Base-by-base conservation (phyloP, 2,113 vertebrate genomes). In the Neofelis nebulosa region DNA sequence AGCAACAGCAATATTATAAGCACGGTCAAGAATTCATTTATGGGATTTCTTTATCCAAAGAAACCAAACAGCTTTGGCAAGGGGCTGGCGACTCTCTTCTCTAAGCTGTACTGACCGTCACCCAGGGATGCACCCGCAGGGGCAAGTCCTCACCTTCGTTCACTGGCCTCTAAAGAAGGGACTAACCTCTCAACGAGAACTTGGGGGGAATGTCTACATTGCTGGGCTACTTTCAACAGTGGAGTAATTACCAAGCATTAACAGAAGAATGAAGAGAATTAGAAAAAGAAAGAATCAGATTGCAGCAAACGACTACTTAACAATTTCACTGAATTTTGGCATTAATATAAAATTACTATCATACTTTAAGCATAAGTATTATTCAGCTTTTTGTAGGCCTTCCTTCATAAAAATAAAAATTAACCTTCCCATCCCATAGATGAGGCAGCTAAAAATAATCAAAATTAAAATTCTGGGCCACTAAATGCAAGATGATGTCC, bases 381-480 rank as follows among this genome's bases (percentile, higher is more conserved):
- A 65, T 65, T 33, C 33, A 65, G 69, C 71, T 29, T 38, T 63
- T 45, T 84, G n/a, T 11, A 79, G 41, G 18, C 68, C 48, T 86
- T 61, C 45, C 91, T 68, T 76, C 9, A 93, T 27, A 38, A 74
- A 95, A 85, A 81, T 80, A 55, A 89, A 96, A 96, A 38, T 50
- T 48, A 84, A 83, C 11, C 41, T 52, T 68, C 48, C n/a, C 31
- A 57, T 57, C 78, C 69, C 41, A 89, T 4, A 95, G 6, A 52
- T 65, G 18, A 89, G 29, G 41, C 41, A 83, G 9, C 57, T 52
- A 68, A 82, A 86, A 92, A 91, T 12, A 90, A 79, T 73, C 33
- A 78, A 45, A 86, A 81, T 57, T 74, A 33, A 90, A 93, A 95
- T 1, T 78, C 3, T 41, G 55, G 36, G 81, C 14, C 50, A 87